These are phyloP conservation scores for Tringa solitaria DNA, from an alignment of 2,113 vertebrate species.

Conservation along the genomic window DNA sequence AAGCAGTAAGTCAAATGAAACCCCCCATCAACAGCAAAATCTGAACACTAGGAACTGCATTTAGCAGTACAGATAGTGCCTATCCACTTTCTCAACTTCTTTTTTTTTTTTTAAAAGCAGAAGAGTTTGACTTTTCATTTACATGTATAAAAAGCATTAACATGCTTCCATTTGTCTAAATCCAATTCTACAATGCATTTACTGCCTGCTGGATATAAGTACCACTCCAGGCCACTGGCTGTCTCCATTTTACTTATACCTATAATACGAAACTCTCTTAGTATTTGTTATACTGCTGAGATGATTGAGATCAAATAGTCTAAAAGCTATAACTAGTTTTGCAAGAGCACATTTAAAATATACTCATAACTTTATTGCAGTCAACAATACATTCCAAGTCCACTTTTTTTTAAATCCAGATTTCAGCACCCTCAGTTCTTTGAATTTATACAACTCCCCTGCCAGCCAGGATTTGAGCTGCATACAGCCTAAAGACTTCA, in stretches of 20 bases:
- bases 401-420: not conserved
- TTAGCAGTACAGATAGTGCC: not conserved
- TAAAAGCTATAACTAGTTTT: not conserved
- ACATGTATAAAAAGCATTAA: not conserved
- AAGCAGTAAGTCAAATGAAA: not conserved
- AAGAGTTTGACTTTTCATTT: not conserved
- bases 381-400: not conserved
- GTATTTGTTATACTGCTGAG: not conserved
- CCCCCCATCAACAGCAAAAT: not conserved
- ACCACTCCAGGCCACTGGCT: not conserved
- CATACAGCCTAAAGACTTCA: not conserved
- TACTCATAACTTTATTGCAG: not conserved
- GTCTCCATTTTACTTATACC: not conserved
- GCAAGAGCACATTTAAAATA: not conserved
- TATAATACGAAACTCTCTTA: not conserved
- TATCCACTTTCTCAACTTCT: not conserved
- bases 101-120: not conserved
- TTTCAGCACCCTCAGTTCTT: not conserved
- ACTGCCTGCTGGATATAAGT: not conserved
- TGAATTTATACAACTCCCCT: not conserved
- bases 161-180: not conserved
- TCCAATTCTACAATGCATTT: not conserved
- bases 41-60: not conserved
- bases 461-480: not conserved
- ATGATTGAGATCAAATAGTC: not conserved